phyloP scores from a whole-genome alignment of 2,888 invertebrate genomes.

The Physocephala rufipes region DNA sequence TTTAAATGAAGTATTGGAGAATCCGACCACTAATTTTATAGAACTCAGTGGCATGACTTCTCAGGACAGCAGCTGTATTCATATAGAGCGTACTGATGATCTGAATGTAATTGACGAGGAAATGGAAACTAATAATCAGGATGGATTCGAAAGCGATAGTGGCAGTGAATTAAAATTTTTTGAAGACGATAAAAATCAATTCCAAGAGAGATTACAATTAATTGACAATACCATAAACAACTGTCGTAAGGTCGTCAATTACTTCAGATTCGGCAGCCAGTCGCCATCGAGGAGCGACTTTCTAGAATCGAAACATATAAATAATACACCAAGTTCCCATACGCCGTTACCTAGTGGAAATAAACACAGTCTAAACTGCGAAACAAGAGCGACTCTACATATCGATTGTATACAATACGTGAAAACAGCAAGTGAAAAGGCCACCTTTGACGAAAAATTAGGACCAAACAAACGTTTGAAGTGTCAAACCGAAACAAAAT shows the following conservation, averaged over 20 bases:
- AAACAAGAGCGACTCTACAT: conserved; percentile 35
- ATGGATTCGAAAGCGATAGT: not conserved
- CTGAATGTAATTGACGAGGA: conserved; percentile 42
- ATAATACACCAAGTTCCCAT: not conserved
- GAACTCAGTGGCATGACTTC: conserved; percentile 47
- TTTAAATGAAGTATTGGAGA: conserved; percentile 57
- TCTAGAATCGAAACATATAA: not conserved
- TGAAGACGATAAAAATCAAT: conserved; percentile 47
- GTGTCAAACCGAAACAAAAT: conserved; percentile 43
- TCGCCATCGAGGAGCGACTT: not conserved
- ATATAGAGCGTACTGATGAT: conserved; percentile 38
- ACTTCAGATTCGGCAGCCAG: conserved; percentile 43
- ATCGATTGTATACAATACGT: conserved; percentile 27
- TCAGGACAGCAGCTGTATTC: conserved; percentile 13
- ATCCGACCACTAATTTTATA: conserved; percentile 56
- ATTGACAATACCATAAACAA: conserved; percentile 51
- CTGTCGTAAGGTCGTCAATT: conserved; percentile 48
- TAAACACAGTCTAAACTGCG: conserved; percentile 18
- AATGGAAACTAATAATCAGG: conserved; percentile 18
- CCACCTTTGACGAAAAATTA: conserved; percentile 24
- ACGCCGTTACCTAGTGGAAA: not conserved
- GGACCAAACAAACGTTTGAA: conserved; percentile 13
- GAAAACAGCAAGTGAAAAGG: conserved; percentile 14
- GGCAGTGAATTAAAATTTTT: conserved; percentile 48
- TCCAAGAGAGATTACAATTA: conserved; percentile 48